Base-by-base conservation (phyloP, 2,113 vertebrate species). In the Oncorhynchus masou region DNA sequence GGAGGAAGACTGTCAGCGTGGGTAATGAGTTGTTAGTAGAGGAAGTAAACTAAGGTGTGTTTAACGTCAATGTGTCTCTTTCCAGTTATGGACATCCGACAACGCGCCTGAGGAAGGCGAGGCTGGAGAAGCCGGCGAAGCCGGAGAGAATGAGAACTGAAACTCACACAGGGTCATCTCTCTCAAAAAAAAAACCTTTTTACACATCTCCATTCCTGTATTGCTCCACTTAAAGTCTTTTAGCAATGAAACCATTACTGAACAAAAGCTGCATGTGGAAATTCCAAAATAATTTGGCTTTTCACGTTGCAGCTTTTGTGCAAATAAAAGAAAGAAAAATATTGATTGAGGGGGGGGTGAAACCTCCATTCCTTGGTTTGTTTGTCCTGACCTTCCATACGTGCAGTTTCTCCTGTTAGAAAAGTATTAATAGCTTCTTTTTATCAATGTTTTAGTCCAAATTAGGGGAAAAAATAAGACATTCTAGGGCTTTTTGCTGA, bases 71-170 rank as follows among this genome's bases (percentile, higher is more conserved):
- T 48, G 4, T 29, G 29, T 67, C 0, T 39, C 24, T 80, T 24
- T 71, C 49, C 74, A 99, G 98, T 94, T 99, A 95, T 99, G 98
- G 98, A 98, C 96, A 90, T 96, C 95, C 66, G 98, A 99, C 93
- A 96, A 91, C 22, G 94, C 95, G 80, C 90, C 95, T 76, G 97
- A 98, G 78, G 97, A 98, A 83, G 94, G 91, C 39, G 96, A 98
- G 27, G 95, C 59, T n/a, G 94, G 91, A 72, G 31, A 97, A 2
- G 77, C 5, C 0, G 75, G 71, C 7, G 84, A 89, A 60, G 84
- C 81, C 3, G 39, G 39, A 45, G 39, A 45, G 39, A 45, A 45
- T 4, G 88, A 91, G 80, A 98, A 95, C 92, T 97, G 94, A 94
- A 87, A 75, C 76, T 57, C n/a, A 64, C 29, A 71, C 57, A 81